Evolutionary conservation across 2,113 vertebrate genomes (phyloP), one percentile per base, ranked within the genome.

Genomic region (Leuciscus idus): DNA sequence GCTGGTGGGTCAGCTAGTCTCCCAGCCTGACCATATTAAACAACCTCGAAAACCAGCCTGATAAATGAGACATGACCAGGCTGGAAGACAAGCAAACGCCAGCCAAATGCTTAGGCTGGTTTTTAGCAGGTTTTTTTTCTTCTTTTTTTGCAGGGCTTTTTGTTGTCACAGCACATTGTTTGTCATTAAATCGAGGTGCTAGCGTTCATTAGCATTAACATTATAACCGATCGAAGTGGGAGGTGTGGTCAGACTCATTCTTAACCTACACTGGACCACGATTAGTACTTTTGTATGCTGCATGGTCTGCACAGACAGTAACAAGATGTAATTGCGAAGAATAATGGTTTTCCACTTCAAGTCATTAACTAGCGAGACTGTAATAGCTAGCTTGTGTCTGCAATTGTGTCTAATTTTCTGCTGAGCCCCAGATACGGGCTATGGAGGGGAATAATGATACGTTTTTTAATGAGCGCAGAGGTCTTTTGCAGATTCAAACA

Each of bases 261-360:
- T 52, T 76, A 19, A 33, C 48, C 55, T 39, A 57, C 62, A 78
- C 39, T 43, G 10, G 6, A n/a, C n/a, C 43, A 21, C 0, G 2
- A n/a, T 75, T 23, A 77, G 39, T 11, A 61, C 72, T 70, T 23
- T 79, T 74, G 87, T 83, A 87, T 90, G 84, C 75, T 91, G 88
- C 66, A 79, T 62, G 83, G 84, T 81, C 89, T 62, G 85, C 19
- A 77, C 86, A 84, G 57, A 87, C 80, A 85, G 84, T 90, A 93
- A 90, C 52, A 78, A 88, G 85, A 91, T 88, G 90, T 87, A 92
- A 93, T 93, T 93, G 93, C 91, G 83, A 90, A 92, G 91, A 94
- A 92, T 87, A 90, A 95, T 92, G 90, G 90, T 57, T 87, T 81
- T 86, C 80, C 85, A 90, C 86, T 88, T 91, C 73, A 75, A 64